A percentile compares a stretch with the other conserved stretches of the same genome.
These are phyloP conservation scores for Tamandua tetradactyla DNA, from an alignment of 2,797 vertebrate species.

Conservation along the genomic window DNA sequence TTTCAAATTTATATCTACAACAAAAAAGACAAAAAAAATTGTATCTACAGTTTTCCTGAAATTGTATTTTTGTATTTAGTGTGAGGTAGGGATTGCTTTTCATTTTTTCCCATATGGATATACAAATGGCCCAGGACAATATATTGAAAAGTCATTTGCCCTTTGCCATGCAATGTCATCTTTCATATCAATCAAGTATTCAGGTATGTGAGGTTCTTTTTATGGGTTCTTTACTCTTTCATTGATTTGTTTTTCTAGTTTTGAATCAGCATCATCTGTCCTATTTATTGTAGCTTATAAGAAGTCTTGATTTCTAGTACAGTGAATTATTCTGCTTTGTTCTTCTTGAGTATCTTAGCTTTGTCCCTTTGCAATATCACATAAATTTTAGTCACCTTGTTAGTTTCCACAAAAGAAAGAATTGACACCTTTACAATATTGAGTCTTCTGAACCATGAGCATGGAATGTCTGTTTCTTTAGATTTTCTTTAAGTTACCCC, in stretches of 20 bases:
- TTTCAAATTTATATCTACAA: constrained; percentile 8
- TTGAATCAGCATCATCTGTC: background rate
- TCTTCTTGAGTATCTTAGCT: background rate
- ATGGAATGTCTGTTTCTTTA: background rate
- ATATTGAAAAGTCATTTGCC: background rate
- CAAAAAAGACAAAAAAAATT: no score
- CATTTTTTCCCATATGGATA: background rate
- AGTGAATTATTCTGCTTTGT: background rate
- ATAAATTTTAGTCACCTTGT: constrained; percentile 23
- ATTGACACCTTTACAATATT: background rate
- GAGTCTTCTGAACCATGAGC: background rate
- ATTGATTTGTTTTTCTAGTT: background rate
- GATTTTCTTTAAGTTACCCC: background rate
- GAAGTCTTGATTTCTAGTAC: background rate
- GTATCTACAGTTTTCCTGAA: background rate
- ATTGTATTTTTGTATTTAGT: background rate
- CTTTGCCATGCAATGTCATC: background rate
- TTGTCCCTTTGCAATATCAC: constrained; percentile 18
- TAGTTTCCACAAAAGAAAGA: constrained; percentile 23
- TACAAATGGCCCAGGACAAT: background rate
- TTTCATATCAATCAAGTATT: background rate
- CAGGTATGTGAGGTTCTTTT: background rate
- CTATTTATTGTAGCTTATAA: background rate
- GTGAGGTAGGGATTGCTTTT: background rate
- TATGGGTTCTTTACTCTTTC: background rate